Percentiles rank a stretch among this genome's conserved stretches.
phyloP scores from a whole-genome alignment of 2,888 invertebrate genomes.

The Apodemia duryi region DNA sequence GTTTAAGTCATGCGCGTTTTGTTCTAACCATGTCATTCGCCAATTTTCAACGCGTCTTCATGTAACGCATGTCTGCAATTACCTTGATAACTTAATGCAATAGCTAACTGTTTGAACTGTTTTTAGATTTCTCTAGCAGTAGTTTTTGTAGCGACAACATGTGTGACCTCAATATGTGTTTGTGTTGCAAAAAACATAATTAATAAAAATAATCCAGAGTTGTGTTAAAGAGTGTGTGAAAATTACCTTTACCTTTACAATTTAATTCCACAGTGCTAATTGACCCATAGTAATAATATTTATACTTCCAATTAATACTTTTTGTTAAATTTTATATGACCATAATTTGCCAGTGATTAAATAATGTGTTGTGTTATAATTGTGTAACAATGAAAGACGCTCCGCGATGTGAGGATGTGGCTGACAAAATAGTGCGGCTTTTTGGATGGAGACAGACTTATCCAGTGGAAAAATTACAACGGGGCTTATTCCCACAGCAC shows the following conservation, averaged over 20 bases:
- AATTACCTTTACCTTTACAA: background rate
- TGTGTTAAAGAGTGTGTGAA: background rate
- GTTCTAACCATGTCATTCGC: constrained; percentile 32
- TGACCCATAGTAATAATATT: too few species aligned
- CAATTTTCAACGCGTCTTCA: constrained; percentile 33
- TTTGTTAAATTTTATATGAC: too few species aligned
- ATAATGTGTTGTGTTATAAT: constrained; percentile 5
- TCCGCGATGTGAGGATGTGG: constrained; percentile 86
- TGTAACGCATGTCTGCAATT: background rate
- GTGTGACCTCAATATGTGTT: background rate
- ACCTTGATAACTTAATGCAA: constrained; percentile 7
- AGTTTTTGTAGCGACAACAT: background rate
- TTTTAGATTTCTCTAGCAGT: background rate
- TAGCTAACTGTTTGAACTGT: background rate
- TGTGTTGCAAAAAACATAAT: background rate
- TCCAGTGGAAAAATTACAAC: constrained; percentile 87
- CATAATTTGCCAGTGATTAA: background rate
- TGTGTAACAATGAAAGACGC: constrained; percentile 78
- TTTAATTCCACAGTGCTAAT: too few species aligned
- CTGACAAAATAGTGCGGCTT: constrained; percentile 86
- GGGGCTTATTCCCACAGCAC: constrained; percentile 74
- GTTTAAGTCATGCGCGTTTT: constrained; percentile 10
- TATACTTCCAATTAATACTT: too few species aligned
- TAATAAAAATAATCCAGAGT: background rate
- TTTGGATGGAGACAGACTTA: constrained; percentile 91